These are phyloP conservation scores for Passer domesticus DNA, from an alignment of 2,113 vertebrate genomes.

Conservation along the genomic window DNA sequence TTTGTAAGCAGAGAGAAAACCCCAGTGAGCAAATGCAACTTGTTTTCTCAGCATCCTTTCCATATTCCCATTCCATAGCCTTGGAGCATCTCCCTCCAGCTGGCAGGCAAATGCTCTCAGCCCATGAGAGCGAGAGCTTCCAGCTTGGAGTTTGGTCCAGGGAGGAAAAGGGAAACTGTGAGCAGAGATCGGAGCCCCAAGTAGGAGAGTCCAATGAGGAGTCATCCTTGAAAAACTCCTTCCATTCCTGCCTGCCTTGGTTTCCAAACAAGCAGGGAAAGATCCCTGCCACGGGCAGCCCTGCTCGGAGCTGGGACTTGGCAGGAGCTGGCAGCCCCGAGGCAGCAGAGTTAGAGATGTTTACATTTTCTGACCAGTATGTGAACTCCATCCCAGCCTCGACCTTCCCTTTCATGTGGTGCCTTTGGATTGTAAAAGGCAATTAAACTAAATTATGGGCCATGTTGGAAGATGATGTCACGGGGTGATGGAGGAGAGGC, in stretches of 20 bases:
- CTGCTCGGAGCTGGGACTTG: slow-evolving; percentile 55
- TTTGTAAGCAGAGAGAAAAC: slow-evolving; percentile 47
- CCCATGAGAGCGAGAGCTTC: slow-evolving; percentile 52
- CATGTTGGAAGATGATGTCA: slow-evolving; percentile 34
- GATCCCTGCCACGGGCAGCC: slow-evolving; percentile 47
- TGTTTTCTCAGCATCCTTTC: slow-evolving; percentile 66
- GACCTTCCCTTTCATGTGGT: slow-evolving; percentile 63
- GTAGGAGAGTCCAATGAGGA: slow-evolving; percentile 56
- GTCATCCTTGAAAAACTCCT: slow-evolving; percentile 69
- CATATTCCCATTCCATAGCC: slow-evolving; percentile 49
- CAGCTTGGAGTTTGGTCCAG: slow-evolving; percentile 49
- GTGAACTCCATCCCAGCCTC: slow-evolving; percentile 48
- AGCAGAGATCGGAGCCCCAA: slow-evolving; percentile 66
- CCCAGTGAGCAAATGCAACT: slow-evolving; percentile 35
- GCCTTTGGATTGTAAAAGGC: slow-evolving; percentile 46
- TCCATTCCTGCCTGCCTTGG: slow-evolving; percentile 67
- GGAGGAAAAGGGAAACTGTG: slow-evolving; percentile 68
- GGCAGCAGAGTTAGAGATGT: slow-evolving; percentile 28
- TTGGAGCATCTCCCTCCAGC: slow-evolving; percentile 48
- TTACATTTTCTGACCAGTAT: slow-evolving; percentile 61
- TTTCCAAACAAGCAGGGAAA: slow-evolving; percentile 61
- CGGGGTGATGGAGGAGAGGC: background rate
- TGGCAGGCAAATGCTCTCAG: background rate
- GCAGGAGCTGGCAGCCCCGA: slow-evolving; percentile 59
- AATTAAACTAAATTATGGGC: slow-evolving; percentile 23